Base-by-base conservation (phyloP, 2,113 vertebrate species). In the Edolisoma coerulescens region DNA sequence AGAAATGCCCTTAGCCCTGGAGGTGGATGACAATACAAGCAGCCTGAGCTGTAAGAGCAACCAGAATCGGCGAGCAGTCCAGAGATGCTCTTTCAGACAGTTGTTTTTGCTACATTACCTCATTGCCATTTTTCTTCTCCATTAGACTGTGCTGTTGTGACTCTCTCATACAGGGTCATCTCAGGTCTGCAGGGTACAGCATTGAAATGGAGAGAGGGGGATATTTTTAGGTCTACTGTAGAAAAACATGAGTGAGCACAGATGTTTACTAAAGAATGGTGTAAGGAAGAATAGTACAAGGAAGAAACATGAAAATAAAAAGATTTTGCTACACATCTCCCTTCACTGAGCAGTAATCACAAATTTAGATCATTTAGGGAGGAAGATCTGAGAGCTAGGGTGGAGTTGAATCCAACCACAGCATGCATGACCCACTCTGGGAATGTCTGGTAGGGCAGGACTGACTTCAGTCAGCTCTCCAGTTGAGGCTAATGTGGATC, bases 391-490 rank as follows among this genome's bases (percentile, higher is more conserved):
- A 49, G 30, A 45, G 33, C 39, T 37, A 18, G 44, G 17, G 39
- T 23, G 16, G 32, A 53, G 45, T 16, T 54, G 27, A 68, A 28
- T 13, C 35, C 59, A 78, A 50, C n/a, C 13, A 45, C 39, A 50
- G 13, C 19, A 37, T 0, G 0, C 6, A 2, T 42, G 47, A 63
- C 16, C 50, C 1, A 0, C 41, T 47, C 35, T 76, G 32, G 16
- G 30, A 6, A 44, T 14, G 6, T 16, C 52, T 52, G 44, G 10
- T 44, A 56, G 35, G 21, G 41, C 35, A 76, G 26, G 17, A 63
- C 8, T 32, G 75, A 23, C 22, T 65, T 35, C 30, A 53, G 35
- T 7, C 59, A 77, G 49, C 53, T 84, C 41, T 56, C 50, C 9
- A 28, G 35, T 5, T 42, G 32, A 89, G 37, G 12, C 6, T 41